Evolutionary conservation across 2,888 invertebrate species (phyloP).

Genomic region (Eristalis intricaria): DNA sequence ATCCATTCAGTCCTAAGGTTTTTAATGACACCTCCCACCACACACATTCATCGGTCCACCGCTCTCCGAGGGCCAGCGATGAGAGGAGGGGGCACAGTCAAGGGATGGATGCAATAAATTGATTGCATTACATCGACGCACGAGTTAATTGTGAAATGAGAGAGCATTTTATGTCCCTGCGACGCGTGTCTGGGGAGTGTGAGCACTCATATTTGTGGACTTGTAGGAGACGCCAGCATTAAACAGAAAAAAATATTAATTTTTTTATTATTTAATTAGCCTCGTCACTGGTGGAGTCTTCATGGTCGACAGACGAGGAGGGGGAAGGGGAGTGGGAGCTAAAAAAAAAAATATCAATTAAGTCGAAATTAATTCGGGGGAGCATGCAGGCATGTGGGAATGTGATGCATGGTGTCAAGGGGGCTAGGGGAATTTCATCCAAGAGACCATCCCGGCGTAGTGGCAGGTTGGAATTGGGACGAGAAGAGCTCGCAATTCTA

Average conservation of each 20-base stretch:
- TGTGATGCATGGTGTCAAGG: not conserved
- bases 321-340: not conserved
- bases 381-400: constrained; percentile 24
- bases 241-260: constrained; percentile 44
- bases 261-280: constrained; percentile 56
- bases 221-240: constrained; percentile 33
- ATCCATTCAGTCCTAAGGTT: constrained; percentile 64
- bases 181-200: constrained; percentile 15
- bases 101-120: constrained; percentile 58
- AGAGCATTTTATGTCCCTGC: constrained; percentile 32
- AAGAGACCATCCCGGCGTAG: too few species aligned
- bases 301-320: not conserved
- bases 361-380: constrained; percentile 50
- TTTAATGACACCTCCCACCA: constrained; percentile 30
- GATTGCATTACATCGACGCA: constrained; percentile 65
- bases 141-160: constrained; percentile 58
- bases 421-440: too few species aligned
- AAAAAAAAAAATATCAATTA: constrained; percentile 34
- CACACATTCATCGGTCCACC: not conserved
- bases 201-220: not conserved
- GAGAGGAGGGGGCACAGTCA: not conserved
- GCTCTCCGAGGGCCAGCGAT: not conserved
- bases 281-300: not conserved
- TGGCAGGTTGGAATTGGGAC: too few species aligned
- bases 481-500: too few species aligned